Percentiles rank a stretch among this genome's conserved stretches.
Evolutionary conservation across 2,797 vertebrate species (phyloP).

Genomic region (Dicrostonyx torquatus): DNA sequence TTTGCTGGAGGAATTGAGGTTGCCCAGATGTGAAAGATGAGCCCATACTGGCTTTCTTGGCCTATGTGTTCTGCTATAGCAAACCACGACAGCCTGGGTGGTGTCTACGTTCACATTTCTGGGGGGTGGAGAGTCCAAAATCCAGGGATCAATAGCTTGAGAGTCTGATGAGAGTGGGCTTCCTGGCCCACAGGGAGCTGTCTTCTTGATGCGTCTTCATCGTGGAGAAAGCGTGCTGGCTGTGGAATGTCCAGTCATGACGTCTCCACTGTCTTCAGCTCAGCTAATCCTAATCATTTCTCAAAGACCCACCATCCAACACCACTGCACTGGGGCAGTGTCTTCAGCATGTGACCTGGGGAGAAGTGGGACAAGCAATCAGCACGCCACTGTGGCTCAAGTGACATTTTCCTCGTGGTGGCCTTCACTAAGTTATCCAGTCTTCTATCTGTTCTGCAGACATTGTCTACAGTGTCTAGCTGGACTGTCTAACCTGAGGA

Average conservation of each 20-base stretch:
- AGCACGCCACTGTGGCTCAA: not conserved
- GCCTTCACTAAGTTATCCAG: not conserved
- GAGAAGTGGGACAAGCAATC: not conserved
- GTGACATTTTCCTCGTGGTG: not conserved
- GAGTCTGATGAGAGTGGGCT: not conserved
- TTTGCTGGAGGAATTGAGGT: not conserved
- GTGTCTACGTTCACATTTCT: not conserved
- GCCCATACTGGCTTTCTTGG: not conserved
- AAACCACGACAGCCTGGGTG: not conserved
- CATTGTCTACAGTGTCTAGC: not conserved
- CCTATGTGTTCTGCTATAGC: not conserved
- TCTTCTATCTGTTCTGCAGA: not conserved
- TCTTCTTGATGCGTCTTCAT: not conserved
- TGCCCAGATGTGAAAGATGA: not conserved
- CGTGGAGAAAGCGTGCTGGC: not conserved
- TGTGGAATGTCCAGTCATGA: not conserved
- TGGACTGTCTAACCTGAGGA: not conserved
- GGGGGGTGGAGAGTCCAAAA: not conserved
- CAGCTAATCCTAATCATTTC: not conserved
- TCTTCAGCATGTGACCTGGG: not conserved
- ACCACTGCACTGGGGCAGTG: too few relatives aligned
- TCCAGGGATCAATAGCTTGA: not conserved
- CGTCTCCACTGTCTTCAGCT: not conserved
- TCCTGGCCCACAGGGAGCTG: not conserved
- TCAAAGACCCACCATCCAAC: too few relatives aligned